A percentile compares a stretch with the other conserved stretches of the same genome.
Conservation (phyloP, 2,113 vertebrate genomes). For the Nesogale talazaci region DNA sequence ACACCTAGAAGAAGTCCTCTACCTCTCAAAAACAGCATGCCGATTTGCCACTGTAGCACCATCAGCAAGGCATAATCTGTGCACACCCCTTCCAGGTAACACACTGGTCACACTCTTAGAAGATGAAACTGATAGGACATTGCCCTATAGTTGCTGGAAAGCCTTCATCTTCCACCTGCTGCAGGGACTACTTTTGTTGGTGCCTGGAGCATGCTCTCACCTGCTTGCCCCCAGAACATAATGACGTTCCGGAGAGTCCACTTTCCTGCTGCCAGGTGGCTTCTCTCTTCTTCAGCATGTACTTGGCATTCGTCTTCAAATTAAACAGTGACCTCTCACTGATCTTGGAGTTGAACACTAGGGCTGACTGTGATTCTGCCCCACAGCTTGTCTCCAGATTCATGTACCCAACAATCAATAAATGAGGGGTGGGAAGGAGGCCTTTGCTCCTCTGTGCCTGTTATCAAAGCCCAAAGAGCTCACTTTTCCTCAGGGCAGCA, state of each 20-base stretch:
- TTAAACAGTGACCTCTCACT: slow-evolving; percentile 57
- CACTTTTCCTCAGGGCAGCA: slow-evolving; percentile 57
- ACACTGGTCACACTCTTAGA: slow-evolving; percentile 38
- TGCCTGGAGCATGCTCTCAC: background rate
- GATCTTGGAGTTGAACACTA: slow-evolving; percentile 29
- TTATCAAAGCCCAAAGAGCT: slow-evolving; percentile 66
- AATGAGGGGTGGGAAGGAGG: slow-evolving; percentile 18
- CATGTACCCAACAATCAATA: slow-evolving; percentile 43
- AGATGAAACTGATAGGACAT: slow-evolving; percentile 29
- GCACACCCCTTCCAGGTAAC: slow-evolving; percentile 19
- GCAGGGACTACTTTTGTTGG: background rate
- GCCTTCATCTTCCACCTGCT: slow-evolving; percentile 27
- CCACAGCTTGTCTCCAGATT: slow-evolving; percentile 57
- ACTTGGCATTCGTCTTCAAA: slow-evolving; percentile 58
- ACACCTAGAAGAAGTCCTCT: slow-evolving; percentile 15
- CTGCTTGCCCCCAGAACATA: slow-evolving; percentile 30
- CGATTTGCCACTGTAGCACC: background rate
- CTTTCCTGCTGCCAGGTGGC: slow-evolving; percentile 42
- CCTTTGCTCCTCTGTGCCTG: slow-evolving; percentile 62
- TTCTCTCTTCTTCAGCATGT: slow-evolving; percentile 45
- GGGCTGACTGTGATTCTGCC: slow-evolving; percentile 62
- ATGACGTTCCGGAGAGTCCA: background rate
- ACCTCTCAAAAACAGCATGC: slow-evolving; percentile 46
- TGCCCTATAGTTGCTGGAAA: slow-evolving; percentile 7
- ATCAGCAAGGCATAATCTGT: background rate